Base-by-base conservation (phyloP, 2,888 invertebrate species). In the Anaspis maculata region DNA sequence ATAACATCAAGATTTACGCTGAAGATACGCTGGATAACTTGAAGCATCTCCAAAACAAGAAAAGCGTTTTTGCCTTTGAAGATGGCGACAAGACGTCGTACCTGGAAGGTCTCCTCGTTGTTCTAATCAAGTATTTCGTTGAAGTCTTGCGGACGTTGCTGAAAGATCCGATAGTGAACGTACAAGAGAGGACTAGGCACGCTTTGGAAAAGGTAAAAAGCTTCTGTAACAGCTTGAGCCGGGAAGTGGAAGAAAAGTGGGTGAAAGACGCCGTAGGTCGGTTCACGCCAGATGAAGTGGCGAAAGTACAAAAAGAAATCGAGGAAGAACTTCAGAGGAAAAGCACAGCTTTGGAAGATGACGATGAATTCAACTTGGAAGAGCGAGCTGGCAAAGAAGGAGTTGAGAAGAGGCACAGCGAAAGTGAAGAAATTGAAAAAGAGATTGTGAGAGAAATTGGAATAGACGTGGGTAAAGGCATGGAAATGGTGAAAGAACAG, bases 1-100 rank as follows among this genome's bases (percentile, higher is more conserved):
- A 48, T 10, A 44, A 55, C 26, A 39, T 56, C 3, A 41, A 44
- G 15, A 38, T 51, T 5, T 64, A 62, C 34, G 56, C 58, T 2
- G 64, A 60, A 39, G 61, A 58, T 19, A 49, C 56, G 3, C 36
- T 59, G 11, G 51, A 53, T 3, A 49, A 45, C n/a, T 44, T 62
- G 6, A 39, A 47, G 25, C 47, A 52, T 4, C 41, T 22, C 13
- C 16, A 27, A n/a, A 19, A 25, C 36, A 41, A 16, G 13, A 34
- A 16, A 33, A 46, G 27, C 35, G 48, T 25, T 52, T n/a, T n/a
- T n/a, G 42, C 33, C 28, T 39, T 42, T 13, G 37, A 43, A 12
- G 28, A 36, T 4, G 31, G 29, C 13, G 39, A 25, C 43, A 50
- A 21, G 37, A 45, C 11, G 36, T 28, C 9, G 37, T 63, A 62